A percentile compares a stretch with the other conserved stretches of the same genome.
Evolutionary conservation across 2,888 invertebrate species (phyloP).

Genomic region (Pachliopta kotzebuea): DNA sequence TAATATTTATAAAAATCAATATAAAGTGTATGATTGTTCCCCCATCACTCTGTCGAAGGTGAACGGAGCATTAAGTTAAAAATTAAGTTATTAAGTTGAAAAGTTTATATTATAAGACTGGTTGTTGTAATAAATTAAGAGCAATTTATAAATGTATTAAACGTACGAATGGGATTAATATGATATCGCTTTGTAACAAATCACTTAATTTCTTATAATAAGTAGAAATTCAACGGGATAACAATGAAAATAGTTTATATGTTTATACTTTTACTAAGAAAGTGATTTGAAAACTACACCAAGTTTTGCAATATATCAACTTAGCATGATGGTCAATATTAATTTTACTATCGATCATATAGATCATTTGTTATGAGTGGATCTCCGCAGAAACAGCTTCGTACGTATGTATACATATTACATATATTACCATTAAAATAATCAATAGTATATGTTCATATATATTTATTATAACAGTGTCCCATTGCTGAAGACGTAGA

Average conservation of each 20-base stretch:
- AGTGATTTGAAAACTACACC: too few species aligned
- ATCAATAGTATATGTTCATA: background rate
- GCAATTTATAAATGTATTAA: background rate
- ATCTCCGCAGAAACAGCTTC: too few species aligned
- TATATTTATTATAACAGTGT: background rate
- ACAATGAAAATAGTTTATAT: too few species aligned
- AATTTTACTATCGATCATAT: too few species aligned
- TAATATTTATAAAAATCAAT: background rate
- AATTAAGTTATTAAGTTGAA: background rate
- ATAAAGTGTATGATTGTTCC: background rate
- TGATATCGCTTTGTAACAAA: background rate
- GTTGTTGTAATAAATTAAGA: background rate
- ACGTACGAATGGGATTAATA: background rate
- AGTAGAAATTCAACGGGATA: too few species aligned
- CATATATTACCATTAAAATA: background rate
- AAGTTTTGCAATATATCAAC: too few species aligned
- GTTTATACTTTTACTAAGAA: too few species aligned
- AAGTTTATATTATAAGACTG: constrained; percentile 1
- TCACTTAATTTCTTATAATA: background rate
- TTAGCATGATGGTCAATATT: too few species aligned
- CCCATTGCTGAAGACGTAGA: constrained; percentile 1
- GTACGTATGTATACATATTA: too few species aligned
- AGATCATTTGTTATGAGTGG: too few species aligned
- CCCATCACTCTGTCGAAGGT: background rate
- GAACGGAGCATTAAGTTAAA: background rate